Conservation (phyloP, 2,113 vertebrate genomes). For the Beaufortia kweichowensis region DNA sequence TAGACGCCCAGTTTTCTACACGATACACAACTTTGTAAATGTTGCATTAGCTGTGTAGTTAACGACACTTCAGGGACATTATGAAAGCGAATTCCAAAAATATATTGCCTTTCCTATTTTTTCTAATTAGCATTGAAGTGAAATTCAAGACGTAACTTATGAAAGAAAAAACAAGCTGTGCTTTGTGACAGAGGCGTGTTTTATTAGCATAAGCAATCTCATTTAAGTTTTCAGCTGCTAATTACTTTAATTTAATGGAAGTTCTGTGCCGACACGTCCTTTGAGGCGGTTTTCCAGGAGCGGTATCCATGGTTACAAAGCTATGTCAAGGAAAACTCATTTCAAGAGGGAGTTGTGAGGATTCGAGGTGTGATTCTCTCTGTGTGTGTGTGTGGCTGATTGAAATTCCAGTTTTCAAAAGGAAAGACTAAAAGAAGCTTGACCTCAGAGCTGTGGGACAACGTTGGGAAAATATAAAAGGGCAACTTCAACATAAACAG, state of each 20-base stretch:
- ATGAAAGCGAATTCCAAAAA: background rate
- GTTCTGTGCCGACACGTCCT: background rate
- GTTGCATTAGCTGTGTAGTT: background rate
- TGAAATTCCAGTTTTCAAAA: constrained; percentile 26
- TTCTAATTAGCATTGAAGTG: background rate
- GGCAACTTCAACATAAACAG: background rate
- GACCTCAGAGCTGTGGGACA: background rate
- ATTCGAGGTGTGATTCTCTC: constrained; percentile 6
- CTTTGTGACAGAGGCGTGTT: background rate
- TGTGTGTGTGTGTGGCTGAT: background rate
- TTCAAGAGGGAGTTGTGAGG: constrained; percentile 17
- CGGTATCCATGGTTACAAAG: constrained; percentile 40
- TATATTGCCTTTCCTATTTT: too few species aligned
- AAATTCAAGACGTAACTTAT: background rate
- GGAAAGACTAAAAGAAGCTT: constrained; percentile 27
- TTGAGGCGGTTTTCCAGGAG: background rate
- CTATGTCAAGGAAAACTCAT: constrained; percentile 30
- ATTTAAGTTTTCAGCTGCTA: constrained; percentile 20
- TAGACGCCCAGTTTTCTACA: background rate
- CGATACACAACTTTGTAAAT: background rate
- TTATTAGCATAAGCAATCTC: constrained; percentile 22
- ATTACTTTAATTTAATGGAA: constrained; percentile 34
- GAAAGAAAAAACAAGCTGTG: background rate
- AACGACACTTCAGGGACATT: background rate
- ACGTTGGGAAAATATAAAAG: background rate